These are phyloP conservation scores for Brachypalpus laphriformis DNA, from an alignment of 2,888 invertebrate species.

Conservation along the genomic window DNA sequence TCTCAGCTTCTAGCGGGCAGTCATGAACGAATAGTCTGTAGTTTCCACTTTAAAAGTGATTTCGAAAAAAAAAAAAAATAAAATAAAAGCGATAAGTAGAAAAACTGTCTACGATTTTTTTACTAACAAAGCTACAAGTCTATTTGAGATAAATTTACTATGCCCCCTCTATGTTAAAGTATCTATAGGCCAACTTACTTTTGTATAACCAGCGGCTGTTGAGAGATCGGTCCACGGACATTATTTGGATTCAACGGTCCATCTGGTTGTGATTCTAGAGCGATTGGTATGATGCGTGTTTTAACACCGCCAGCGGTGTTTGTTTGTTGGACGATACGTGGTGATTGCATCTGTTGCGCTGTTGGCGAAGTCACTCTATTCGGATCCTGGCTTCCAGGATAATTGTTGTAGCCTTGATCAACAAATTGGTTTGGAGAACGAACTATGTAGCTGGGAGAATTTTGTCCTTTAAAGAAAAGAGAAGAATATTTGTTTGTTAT, in stretches of 20 bases:
- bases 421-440: slow-evolving; percentile 83
- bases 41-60: slow-evolving; percentile 78
- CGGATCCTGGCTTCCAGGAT: slow-evolving; percentile 74
- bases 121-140: neutral
- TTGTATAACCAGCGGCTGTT: slow-evolving; percentile 81
- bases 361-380: slow-evolving; percentile 80
- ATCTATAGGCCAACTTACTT: slow-evolving; percentile 79
- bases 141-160: slow-evolving; percentile 11
- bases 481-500: too few species aligned
- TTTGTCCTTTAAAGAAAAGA: slow-evolving; percentile 48
- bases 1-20: slow-evolving; percentile 82
- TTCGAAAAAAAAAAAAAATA: slow-evolving; percentile 33
- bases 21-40: slow-evolving; percentile 82
- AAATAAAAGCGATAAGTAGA: slow-evolving; percentile 50
- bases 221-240: slow-evolving; percentile 80
- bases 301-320: slow-evolving; percentile 68
- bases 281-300: slow-evolving; percentile 86
- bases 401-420: slow-evolving; percentile 83
- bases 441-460: slow-evolving; percentile 79
- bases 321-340: slow-evolving; percentile 76
- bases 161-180: too few species aligned
- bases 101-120: neutral
- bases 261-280: slow-evolving; percentile 83
- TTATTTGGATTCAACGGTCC: slow-evolving; percentile 73
- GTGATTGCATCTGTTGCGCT: slow-evolving; percentile 75